Percentiles rank a stretch among this genome's conserved stretches.
These are phyloP conservation scores for Eupeodes latifasciatus DNA, from an alignment of 2,888 invertebrate species.

Conservation along the genomic window DNA sequence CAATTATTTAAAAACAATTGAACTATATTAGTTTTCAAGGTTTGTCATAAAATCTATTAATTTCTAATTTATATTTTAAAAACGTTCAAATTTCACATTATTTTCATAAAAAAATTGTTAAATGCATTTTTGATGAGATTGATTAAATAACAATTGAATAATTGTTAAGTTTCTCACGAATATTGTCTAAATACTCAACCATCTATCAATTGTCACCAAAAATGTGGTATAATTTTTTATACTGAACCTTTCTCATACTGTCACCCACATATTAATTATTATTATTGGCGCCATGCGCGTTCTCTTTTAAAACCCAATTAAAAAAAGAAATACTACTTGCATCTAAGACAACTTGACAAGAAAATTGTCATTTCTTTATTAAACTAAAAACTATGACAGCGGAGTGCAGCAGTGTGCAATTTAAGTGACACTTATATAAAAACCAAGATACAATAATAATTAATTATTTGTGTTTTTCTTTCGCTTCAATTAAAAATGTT, in stretches of 20 bases:
- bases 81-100: not conserved
- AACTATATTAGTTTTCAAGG: not conserved
- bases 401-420: not conserved
- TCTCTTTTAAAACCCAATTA: slow-evolving; percentile 12
- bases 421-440: slow-evolving; percentile 9
- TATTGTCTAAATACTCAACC: not conserved
- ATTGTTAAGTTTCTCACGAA: not conserved
- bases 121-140: slow-evolving; percentile 6
- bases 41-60: not conserved
- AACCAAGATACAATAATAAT: slow-evolving; percentile 16
- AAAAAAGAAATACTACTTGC: not conserved
- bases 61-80: not conserved
- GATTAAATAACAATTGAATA: not conserved
- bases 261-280: slow-evolving; percentile 11
- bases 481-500: slow-evolving; percentile 56
- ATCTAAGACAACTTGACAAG: slow-evolving; percentile 1
- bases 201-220: not conserved
- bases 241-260: not conserved
- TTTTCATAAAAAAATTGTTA: not conserved
- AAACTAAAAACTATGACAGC: not conserved
- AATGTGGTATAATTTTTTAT: not conserved
- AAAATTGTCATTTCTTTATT: slow-evolving; percentile 40
- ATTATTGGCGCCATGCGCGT: not conserved
- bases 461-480: slow-evolving; percentile 24
- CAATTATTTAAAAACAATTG: not conserved